Evolutionary conservation across 2,113 vertebrate genomes (phyloP), one percentile per base, ranked within the genome.

Genomic region (Suncus etruscus): DNA sequence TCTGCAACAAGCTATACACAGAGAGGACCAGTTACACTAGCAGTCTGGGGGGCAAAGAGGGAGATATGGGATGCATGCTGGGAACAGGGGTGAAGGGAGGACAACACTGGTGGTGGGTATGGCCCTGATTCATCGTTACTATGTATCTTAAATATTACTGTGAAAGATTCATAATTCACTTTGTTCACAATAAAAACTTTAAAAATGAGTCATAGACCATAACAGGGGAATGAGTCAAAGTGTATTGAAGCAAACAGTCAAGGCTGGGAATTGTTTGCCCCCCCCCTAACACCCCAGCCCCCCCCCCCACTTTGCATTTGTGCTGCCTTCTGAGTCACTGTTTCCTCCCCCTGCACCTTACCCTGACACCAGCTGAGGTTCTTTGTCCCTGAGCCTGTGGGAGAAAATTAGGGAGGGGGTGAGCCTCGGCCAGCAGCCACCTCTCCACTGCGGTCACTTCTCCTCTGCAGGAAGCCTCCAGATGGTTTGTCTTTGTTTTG

Each of bases 221-320:
- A 82, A n/a, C 16, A 29, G 65, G 48, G 20, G 14, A 73, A 50
- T 63, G 24, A 8, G 47, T 87, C 84, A 39, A 72, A 78, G n/a
- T 68, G 86, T 77, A 82, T 75, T 84, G 81, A 86, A 73, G 45
- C 51, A 48, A n/a, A 39, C 48, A 47, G 32, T 25, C 84, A 61
- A 25, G 58, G 11, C 72, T 78, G 72, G 58, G 73, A 11, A 74
- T 29, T 31, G 25, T 10, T 31, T 87, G 73, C 8, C 73, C 58
- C 68, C 51, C 31, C 51, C 66, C 39, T 29, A n/a, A 24, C 50
- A 58, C 58, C 73, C 77, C 80, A 89, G 65, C 66, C 54, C 45
- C 27, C 25, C 11, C 9, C 25, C n/a, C 27, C 65, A 75, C 76
- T 22, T n/a, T 0, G 0, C 31, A 50, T 69, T 61, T 24, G 68